Evolutionary conservation across 1,140 invertebrate species (phyloP), one percentile per base, ranked within the genome.

Genomic region (Nomia melanderi): DNA sequence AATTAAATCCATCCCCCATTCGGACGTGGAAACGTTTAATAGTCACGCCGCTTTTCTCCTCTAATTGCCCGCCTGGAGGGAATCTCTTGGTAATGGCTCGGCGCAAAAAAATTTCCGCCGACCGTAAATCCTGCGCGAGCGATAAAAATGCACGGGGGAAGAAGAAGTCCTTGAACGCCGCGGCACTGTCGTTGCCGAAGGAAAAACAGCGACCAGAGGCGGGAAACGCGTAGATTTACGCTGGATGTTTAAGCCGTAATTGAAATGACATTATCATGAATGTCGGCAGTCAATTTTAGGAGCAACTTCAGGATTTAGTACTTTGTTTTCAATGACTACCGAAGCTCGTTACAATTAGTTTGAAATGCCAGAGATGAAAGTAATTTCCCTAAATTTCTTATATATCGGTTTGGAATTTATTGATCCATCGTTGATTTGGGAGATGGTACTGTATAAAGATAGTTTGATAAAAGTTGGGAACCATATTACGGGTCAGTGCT

Each of bases 1-100:
- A 63, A 72, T 72, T 72, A 72, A 72, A 72, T 63, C 76, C 79
- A 77, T 72, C 62, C 33, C n/a, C 33, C 41, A 31, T 62, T 31
- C 27, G 39, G n/a, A 74, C 77, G 78, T 71, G 75, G 50, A 41
- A 66, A 31, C 72, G 62, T 53, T 65, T 65, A 74, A 74, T 66
- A 64, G 63, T 64, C 36, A 33, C 25, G 33, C 12, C 66, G 47
- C 47, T 66, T 74, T 33, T 25, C 50, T 39, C 25, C 47, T 64
- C 33, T 74, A 74, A 74, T 74, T 74, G 33, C 62, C 60, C 36
- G 41, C 20, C 50, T 12, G 47, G 44, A 66, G 39, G 62, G 39
- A 74, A 66, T 74, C 62, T 31, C 33, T 23, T 23, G 11, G 44
- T 74, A 74, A 74, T 65, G 27, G 71, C n/a, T 8, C n/a, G 17